phyloP scores from a whole-genome alignment of 2,888 invertebrate species.

The Polietes domitor region DNA sequence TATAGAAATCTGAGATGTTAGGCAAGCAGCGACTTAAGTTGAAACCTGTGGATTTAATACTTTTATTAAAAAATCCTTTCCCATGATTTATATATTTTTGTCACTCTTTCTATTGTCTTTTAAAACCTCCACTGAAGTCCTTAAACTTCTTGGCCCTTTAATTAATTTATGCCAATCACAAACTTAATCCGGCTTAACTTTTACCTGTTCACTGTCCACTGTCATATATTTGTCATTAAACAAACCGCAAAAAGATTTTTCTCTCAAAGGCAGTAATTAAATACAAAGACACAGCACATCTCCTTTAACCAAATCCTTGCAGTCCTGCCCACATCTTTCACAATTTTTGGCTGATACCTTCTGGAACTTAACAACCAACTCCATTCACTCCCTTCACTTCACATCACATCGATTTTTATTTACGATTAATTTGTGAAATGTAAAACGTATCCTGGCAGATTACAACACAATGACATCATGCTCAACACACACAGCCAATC shows the following conservation, averaged over 20 bases:
- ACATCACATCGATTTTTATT: neutral
- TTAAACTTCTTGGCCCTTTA: no score
- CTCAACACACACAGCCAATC: neutral
- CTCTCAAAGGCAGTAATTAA: neutral
- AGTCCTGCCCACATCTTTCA: neutral
- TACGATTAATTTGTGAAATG: conserved; percentile 27
- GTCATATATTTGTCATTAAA: no score
- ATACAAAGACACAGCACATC: neutral
- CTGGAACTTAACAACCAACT: neutral
- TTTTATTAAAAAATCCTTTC: no score
- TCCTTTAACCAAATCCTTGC: no score
- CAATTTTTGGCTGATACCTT: neutral
- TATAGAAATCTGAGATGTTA: no score
- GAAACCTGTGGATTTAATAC: no score
- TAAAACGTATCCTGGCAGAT: conserved; percentile 24
- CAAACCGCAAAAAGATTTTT: neutral
- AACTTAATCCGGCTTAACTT: neutral
- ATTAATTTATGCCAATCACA: no score
- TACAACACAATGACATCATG: neutral
- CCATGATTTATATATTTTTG: no score
- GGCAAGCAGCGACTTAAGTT: no score
- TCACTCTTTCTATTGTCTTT: no score
- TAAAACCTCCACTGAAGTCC: no score
- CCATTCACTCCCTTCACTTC: neutral
- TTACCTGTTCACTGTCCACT: neutral